Evolutionary conservation across 2,113 vertebrate species (phyloP).

Genomic region (Mesocricetus auratus): DNA sequence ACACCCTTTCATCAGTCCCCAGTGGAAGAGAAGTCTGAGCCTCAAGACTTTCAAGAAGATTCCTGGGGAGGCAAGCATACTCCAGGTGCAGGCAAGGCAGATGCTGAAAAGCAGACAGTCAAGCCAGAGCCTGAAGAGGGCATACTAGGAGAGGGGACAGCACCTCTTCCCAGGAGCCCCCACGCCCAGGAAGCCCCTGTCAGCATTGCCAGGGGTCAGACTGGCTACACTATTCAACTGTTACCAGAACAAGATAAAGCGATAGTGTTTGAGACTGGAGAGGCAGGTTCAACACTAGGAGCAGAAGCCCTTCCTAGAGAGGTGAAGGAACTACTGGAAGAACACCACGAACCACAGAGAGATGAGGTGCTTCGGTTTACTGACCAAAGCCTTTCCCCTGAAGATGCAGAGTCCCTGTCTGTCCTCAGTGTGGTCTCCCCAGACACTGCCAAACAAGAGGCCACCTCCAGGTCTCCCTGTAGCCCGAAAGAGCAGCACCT

Average conservation of each 20-base stretch:
- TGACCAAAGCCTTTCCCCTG: slow-evolving; percentile 79
- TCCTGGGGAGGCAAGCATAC: slow-evolving; percentile 79
- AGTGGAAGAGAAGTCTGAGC: slow-evolving; percentile 92
- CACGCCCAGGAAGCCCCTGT: slow-evolving; percentile 50
- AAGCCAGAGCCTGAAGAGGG: slow-evolving; percentile 23
- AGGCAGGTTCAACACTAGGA: slow-evolving; percentile 55
- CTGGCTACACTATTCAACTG: slow-evolving; percentile 34
- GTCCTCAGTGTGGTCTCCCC: slow-evolving; percentile 79
- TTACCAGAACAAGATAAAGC: slow-evolving; percentile 80
- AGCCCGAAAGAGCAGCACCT: slow-evolving; percentile 56
- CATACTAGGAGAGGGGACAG: neutral
- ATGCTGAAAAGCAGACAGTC: neutral
- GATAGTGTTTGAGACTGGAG: slow-evolving; percentile 62
- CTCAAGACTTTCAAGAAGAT: slow-evolving; percentile 84
- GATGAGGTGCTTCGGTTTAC: slow-evolving; percentile 71
- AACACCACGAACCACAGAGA: slow-evolving; percentile 73
- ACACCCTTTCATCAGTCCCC: slow-evolving; percentile 96
- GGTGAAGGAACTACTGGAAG: slow-evolving; percentile 63
- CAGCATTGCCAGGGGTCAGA: neutral
- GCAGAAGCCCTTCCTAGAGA: slow-evolving; percentile 66
- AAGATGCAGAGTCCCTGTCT: slow-evolving; percentile 84
- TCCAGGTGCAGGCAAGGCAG: slow-evolving; percentile 58
- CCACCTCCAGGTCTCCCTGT: slow-evolving; percentile 65
- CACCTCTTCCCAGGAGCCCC: slow-evolving; percentile 43
- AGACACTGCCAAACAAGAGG: slow-evolving; percentile 75